A percentile compares a stretch with the other conserved stretches of the same genome.
These are phyloP conservation scores for Cryptomyrus ogoouensis DNA, from an alignment of 2,113 vertebrate genomes.

Conservation along the genomic window DNA sequence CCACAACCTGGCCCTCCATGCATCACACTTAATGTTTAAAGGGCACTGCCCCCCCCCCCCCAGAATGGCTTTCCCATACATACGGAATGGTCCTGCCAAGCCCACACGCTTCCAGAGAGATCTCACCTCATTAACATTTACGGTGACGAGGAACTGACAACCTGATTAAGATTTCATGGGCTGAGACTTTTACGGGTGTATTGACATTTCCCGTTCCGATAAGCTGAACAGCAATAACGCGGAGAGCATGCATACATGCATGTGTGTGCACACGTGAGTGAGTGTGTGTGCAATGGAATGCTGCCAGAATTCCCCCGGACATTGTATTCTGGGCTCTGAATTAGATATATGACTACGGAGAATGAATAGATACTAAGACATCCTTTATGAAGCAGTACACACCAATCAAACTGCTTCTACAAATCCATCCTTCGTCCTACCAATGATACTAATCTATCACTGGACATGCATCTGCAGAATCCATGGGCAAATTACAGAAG, in stretches of 20 bases:
- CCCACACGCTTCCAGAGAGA: constrained; percentile 34
- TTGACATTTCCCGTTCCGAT: constrained; percentile 68
- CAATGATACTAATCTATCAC: not conserved
- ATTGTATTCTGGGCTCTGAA: not conserved
- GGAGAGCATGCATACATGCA: constrained; percentile 20
- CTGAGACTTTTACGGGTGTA: constrained; percentile 52
- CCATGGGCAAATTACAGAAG: not conserved
- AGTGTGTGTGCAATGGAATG: not conserved
- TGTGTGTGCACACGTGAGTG: constrained; percentile 11
- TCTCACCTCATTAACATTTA: constrained; percentile 71
- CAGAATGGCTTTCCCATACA: not conserved
- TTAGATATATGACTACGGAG: not conserved
- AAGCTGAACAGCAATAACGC: constrained; percentile 50
- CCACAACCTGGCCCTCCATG: not conserved
- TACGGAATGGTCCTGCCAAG: not conserved
- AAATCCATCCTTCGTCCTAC: not conserved
- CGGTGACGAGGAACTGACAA: constrained; percentile 54
- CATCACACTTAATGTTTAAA: not conserved
- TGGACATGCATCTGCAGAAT: not conserved
- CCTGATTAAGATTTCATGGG: constrained; percentile 66
- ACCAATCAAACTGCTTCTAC: not conserved
- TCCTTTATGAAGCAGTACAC: not conserved
- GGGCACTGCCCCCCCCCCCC: not conserved
- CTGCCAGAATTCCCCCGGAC: not conserved
- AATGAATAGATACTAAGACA: not conserved